Base-by-base conservation (phyloP, 2,113 vertebrate genomes). In the Rostratula benghalensis region DNA sequence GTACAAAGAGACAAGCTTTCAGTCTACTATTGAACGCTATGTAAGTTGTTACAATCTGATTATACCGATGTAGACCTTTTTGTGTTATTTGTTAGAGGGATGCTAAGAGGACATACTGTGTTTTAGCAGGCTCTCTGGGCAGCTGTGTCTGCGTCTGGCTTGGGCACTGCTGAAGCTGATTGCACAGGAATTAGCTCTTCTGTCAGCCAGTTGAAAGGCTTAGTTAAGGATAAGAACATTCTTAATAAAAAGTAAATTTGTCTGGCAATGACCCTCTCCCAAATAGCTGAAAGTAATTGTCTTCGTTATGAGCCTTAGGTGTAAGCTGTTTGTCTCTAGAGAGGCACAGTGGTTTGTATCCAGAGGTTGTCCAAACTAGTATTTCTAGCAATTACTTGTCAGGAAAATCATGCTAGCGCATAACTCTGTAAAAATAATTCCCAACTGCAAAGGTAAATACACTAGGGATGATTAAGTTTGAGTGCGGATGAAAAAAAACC, bases 191-290 rank as follows among this genome's bases (percentile, higher is more conserved):
- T 48, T 83, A 69, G 46, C 87, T 87, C 41, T 48, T 37, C 51
- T 57, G 74, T 46, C 87, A 89, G 73, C 89, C 83, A 84, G 59
- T 73, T 79, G 84, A 73, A 68, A 37, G 67, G 90, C 90, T 96
- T 54, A 80, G 54, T 51, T 78, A 51, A 89, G 76, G 39, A 50
- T 86, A 91, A 35, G 75, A 91, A 59, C 7, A 3, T 69, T 80
- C 65, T 27, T 61, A 39, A 91, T 82, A 74, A 95, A 93, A 94
- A 79, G 4, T 53, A 64, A 67, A 83, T 84, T 94, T 90, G 27
- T 83, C 56, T 91, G 87, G 67, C 75, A 67, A 1, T 64, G 85
- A 86, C 79, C 86, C 56, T 83, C 46, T 95, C 77, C 53, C 71
- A 67, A 70, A 56, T 51, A 93, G 65, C 77, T 87, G 88, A 35